Base-by-base conservation (phyloP, 2,797 vertebrate species). In the Enteromius afrohamiltoni region DNA sequence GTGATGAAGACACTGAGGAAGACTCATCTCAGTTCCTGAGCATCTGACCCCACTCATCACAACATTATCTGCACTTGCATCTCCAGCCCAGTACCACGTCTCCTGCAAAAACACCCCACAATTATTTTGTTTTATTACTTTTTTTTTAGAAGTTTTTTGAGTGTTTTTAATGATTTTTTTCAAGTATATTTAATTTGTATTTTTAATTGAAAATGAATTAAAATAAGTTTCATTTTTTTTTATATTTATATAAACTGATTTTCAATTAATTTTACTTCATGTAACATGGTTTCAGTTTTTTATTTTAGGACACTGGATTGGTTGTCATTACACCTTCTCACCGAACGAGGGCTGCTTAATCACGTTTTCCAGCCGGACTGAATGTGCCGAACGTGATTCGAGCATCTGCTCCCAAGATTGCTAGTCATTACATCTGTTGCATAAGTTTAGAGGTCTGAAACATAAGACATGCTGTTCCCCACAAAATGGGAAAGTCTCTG, bases 1-100 rank as follows among this genome's bases (percentile, higher is more conserved):
- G 0, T 99, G 96, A 14, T 98, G 97, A 0, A 93, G 94, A 87
- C 98, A 99, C 91, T 99, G 97, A 0, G 94, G 91, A 89, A 99
- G 93, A 21, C 96, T 96, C 91, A 99, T 94, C 94, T 99, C 98
- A 0, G 97, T 97, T n/a, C 98, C 98, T 0, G 97, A 98, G 83
- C 98, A 99, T 88, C 96, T 96, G 71, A 99, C 96, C 0, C 97
- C 97, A 0, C 98, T 99, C 96, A 99, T 95, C 71, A 98, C 89
- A 7, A 99, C 94, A 0, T 77, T 88, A 58, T 97, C 94, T 1
- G 93, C 85, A 0, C 90, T 89, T 13, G 88, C 2, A 0, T 97
- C 94, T 21, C 96, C 96, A 0, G 95, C 90, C 97, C 98, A 99
- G 90, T 98, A 99, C 97, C 96, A 97, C 0, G 97, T 97, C 92